phyloP scores from a whole-genome alignment of 2,113 vertebrate species.

The Orthonyx spaldingii region DNA sequence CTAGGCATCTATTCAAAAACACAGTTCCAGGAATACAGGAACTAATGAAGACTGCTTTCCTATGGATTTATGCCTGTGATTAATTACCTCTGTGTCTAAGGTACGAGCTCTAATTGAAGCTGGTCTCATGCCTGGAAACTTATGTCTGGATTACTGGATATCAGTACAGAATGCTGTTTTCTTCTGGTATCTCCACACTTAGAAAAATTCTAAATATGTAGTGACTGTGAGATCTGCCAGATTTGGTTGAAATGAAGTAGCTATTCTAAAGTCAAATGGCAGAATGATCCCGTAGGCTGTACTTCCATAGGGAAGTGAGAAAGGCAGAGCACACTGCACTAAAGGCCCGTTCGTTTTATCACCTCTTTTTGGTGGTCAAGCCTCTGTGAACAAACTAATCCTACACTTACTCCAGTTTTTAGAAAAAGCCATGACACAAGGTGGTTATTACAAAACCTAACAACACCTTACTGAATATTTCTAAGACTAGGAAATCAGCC shows the following conservation, averaged over 20 bases:
- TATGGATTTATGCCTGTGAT: constrained; percentile 4
- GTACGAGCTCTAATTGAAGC: not conserved
- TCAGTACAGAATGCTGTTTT: not conserved
- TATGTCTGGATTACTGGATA: not conserved
- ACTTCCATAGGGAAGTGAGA: not conserved
- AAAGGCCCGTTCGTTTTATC: not conserved
- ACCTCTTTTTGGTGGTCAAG: not conserved
- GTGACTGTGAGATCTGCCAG: not conserved
- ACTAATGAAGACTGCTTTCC: not conserved
- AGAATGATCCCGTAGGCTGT: rapidly evolving
- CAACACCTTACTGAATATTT: not conserved
- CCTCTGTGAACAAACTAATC: not conserved
- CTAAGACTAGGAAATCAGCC: not conserved
- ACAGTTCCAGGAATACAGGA: not conserved
- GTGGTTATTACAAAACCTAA: not conserved
- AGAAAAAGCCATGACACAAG: not conserved
- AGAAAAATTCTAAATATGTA: not conserved
- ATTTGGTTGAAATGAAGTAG: not conserved
- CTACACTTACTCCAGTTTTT: not conserved
- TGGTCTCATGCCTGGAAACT: not conserved
- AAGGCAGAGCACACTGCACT: not conserved
- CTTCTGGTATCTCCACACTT: not conserved
- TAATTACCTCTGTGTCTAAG: not conserved
- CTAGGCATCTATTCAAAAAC: not conserved
- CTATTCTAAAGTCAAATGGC: not conserved